Evolutionary conservation across 2,797 vertebrate genomes (phyloP).

Genomic region (Scleropages formosus): DNA sequence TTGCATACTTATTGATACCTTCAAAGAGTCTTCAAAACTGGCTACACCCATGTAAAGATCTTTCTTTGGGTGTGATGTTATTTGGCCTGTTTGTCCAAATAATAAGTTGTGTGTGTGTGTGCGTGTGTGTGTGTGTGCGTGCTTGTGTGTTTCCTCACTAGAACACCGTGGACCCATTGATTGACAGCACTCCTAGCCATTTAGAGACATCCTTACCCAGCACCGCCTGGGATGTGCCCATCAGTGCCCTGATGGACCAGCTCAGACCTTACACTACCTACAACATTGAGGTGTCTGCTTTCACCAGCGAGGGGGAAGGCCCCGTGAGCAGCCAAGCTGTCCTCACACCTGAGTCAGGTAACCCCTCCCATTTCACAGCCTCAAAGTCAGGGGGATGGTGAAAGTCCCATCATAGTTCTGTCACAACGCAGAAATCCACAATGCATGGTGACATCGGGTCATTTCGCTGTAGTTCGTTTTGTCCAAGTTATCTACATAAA

Average conservation of each 20-base stretch:
- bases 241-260: conserved; percentile 81
- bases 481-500: background rate
- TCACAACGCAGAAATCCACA: background rate
- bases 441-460: background rate
- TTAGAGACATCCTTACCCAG: conserved; percentile 71
- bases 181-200: conserved; percentile 84
- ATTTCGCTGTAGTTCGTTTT: background rate
- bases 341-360: conserved; percentile 92
- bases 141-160: conserved; percentile 46
- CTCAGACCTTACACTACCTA: conserved; percentile 88
- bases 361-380: background rate
- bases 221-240: conserved; percentile 83
- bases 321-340: conserved; percentile 89
- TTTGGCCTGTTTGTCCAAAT: background rate
- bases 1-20: background rate
- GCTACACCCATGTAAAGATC: background rate
- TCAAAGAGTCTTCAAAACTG: background rate
- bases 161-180: conserved; percentile 89
- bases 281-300: conserved; percentile 92
- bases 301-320: conserved; percentile 86
- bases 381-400: background rate
- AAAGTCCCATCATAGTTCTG: background rate
- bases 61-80: background rate
- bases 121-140: background rate
- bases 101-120: background rate